Percentiles rank a stretch among this genome's conserved stretches.
Conservation (phyloP, 2,113 vertebrate species). For the Excalfactoria chinensis region DNA sequence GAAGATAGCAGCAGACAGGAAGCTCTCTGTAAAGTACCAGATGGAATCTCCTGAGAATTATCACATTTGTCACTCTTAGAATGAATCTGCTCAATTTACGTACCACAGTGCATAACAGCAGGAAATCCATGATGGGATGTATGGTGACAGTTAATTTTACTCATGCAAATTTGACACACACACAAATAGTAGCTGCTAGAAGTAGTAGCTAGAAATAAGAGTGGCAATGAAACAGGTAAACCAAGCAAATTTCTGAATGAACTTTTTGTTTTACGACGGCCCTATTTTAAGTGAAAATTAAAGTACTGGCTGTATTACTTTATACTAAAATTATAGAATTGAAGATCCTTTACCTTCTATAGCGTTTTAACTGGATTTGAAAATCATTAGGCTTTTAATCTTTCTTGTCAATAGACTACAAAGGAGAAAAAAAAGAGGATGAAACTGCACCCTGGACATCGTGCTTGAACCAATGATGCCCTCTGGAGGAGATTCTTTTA, state of each 20-base stretch:
- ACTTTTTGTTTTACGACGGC: neutral
- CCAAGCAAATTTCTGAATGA: neutral
- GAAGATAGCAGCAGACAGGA: neutral
- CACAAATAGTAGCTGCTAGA: neutral
- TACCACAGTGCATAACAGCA: neutral
- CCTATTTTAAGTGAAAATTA: neutral
- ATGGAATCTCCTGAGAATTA: neutral
- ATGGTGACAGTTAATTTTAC: neutral
- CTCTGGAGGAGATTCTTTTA: slow-evolving; percentile 12
- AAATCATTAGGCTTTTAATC: slow-evolving; percentile 1
- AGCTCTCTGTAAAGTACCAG: neutral
- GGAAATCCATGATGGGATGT: neutral
- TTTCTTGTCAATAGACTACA: neutral
- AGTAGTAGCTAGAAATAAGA: neutral
- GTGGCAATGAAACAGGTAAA: neutral
- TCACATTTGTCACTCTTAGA: neutral
- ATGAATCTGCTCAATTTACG: neutral
- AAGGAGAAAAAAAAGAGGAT: neutral
- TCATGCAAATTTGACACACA: neutral
- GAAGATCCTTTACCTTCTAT: neutral
- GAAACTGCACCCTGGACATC: neutral
- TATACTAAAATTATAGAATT: neutral
- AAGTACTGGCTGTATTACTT: neutral
- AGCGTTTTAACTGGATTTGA: slow-evolving; percentile 8
- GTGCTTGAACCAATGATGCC: slow-evolving; percentile 45